These are phyloP conservation scores for Sinhomidia bicolor DNA, from an alignment of 2,888 invertebrate species.

Conservation along the genomic window DNA sequence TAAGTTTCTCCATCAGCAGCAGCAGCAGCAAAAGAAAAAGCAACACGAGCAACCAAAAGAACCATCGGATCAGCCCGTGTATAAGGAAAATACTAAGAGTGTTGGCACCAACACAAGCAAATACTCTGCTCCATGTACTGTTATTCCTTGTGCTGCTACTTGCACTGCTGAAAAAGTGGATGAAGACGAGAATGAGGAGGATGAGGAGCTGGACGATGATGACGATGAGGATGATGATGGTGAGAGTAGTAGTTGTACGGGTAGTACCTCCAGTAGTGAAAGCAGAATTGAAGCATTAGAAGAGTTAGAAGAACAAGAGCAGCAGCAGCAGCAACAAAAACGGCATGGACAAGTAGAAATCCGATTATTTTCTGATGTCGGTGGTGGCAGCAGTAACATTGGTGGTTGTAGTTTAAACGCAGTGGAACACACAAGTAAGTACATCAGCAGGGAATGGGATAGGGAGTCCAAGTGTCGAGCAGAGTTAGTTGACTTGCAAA, in stretches of 20 bases:
- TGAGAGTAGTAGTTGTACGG: background rate
- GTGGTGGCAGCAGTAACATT: constrained; percentile 24
- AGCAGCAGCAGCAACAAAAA: constrained; percentile 50
- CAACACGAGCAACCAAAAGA: constrained; percentile 65
- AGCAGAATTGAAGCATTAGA: constrained; percentile 58
- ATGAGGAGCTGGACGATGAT: constrained; percentile 31
- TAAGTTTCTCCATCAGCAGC: constrained; percentile 59
- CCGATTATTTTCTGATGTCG: constrained; percentile 67
- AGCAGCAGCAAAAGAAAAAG: constrained; percentile 57
- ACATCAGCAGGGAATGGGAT: constrained; percentile 64
- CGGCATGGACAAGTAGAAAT: constrained; percentile 68
- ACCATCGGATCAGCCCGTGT: constrained; percentile 59
- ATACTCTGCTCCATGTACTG: background rate
- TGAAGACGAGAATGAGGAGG: constrained; percentile 60
- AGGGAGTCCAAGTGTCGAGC: constrained; percentile 64
- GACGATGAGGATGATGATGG: constrained; percentile 49
- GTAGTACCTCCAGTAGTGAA: constrained; percentile 27
- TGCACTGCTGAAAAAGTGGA: constrained; percentile 62
- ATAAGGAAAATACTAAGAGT: constrained; percentile 52
- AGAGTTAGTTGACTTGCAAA: constrained; percentile 66
- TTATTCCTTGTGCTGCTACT: constrained; percentile 9
- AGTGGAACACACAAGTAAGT: constrained; percentile 35
- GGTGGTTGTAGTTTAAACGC: constrained; percentile 1
- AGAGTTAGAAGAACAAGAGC: constrained; percentile 43
- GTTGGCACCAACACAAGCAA: constrained; percentile 19